Base-by-base conservation (phyloP, 2,888 invertebrate genomes). In the Amiota communis region DNA sequence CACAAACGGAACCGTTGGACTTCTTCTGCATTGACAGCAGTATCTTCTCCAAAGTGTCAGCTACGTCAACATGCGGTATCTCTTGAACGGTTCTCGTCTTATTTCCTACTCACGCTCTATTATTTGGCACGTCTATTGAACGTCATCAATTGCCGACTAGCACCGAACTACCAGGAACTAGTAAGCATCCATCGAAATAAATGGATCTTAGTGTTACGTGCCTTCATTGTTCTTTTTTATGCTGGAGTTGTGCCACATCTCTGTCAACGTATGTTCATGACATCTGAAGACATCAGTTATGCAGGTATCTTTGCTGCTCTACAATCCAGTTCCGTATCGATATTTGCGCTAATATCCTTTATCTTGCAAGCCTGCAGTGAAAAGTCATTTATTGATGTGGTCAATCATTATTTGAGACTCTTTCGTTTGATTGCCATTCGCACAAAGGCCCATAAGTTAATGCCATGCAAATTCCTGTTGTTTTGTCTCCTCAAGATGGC, bases 281-380 rank as follows among this genome's bases (percentile, higher is more conserved):
- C 70, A n/a, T 36, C 51, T 0, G 59, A 10, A 0, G 70, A 57
- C 0, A 53, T 77, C 8, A 77, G 76, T 63, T 85, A 79, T 73
- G 78, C 81, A 1, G 78, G 75, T n/a, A 8, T 81, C 0, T 77
- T 87, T 47, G 78, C 78, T 36, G 8, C 51, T 47, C 2, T 82
- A 56, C 87, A 87, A 69, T 75, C 79, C 2, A 1, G 13, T 0
- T 86, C 85, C 1, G 81, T 87, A 36, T 70, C 78, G 10, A 0
- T 85, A 4, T 79, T 87, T 64, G 85, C 87, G 1, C 56, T 81
- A 1, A 70, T 72, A 8, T 78, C 82, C 2, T 87, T 86, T 13
- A 49, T 82, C 0, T 75, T 80, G 15, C 86, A 86, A 59, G 77
- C 78, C 8, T 78, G 72, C 0, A 70, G 77, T 0, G 85, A 85